Conservation (phyloP, 2,797 vertebrate genomes). For the Eospalax fontanierii region DNA sequence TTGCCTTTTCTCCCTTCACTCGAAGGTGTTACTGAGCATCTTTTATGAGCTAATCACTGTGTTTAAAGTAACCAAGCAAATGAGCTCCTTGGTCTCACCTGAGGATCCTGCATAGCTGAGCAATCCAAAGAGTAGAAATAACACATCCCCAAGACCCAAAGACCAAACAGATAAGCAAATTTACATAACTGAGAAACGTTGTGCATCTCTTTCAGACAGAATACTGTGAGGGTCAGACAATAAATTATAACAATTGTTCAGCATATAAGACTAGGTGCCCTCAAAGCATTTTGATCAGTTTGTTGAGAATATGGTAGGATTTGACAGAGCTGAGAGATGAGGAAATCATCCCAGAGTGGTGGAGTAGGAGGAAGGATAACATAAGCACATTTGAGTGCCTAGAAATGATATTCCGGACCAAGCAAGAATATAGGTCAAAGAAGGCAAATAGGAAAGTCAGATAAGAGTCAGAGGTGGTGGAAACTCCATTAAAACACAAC, state of each 20-base stretch:
- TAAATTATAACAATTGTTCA: background rate
- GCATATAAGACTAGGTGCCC: background rate
- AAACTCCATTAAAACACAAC: slow-evolving; percentile 7
- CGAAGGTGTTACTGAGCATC: background rate
- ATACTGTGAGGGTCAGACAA: background rate
- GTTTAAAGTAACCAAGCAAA: background rate
- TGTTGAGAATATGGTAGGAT: background rate
- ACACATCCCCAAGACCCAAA: background rate
- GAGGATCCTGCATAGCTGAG: background rate
- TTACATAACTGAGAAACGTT: background rate
- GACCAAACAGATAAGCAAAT: background rate
- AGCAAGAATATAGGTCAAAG: background rate
- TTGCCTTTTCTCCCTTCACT: background rate
- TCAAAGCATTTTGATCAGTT: background rate
- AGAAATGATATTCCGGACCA: background rate
- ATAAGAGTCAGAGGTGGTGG: background rate
- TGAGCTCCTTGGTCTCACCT: background rate
- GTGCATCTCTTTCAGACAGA: background rate
- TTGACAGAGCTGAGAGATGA: background rate
- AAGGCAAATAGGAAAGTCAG: background rate
- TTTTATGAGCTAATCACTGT: background rate
- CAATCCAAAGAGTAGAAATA: background rate
- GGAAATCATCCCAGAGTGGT: background rate
- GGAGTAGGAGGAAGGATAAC: background rate
- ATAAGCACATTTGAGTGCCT: background rate